Evolutionary conservation across 2,113 vertebrate genomes (phyloP).

Genomic region (Podarcis raffonei): DNA sequence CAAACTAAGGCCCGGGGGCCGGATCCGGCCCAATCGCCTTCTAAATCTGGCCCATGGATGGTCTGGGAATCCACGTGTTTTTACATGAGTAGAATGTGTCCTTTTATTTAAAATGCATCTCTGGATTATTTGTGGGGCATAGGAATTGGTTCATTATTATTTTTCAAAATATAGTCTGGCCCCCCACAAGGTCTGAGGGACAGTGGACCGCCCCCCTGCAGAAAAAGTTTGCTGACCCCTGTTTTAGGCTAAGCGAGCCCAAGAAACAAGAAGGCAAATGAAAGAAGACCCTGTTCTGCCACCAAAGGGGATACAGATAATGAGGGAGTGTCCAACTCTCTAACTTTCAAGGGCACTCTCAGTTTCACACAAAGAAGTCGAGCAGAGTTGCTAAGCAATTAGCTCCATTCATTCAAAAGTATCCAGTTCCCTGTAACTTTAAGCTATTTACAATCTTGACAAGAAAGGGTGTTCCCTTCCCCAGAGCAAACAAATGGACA

Average conservation of each 20-base stretch:
- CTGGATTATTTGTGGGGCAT: too few species aligned
- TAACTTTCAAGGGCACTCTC: slow-evolving; percentile 6
- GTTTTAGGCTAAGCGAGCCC: background rate
- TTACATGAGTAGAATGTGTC: too few species aligned
- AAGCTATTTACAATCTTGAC: slow-evolving; percentile 11
- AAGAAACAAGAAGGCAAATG: background rate
- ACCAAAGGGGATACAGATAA: background rate
- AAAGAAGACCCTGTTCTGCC: slow-evolving; percentile 6
- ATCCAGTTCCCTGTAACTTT: slow-evolving; percentile 27
- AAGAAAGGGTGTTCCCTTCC: background rate
- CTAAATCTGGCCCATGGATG: too few species aligned
- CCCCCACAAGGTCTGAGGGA: too few species aligned
- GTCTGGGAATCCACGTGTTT: too few species aligned
- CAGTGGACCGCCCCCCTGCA: too few species aligned
- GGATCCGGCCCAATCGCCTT: too few species aligned
- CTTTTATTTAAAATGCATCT: too few species aligned
- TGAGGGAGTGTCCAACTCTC: background rate
- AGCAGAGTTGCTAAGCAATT: slow-evolving; percentile 20
- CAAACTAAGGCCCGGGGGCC: too few species aligned
- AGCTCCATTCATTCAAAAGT: slow-evolving; percentile 21
- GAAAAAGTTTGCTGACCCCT: too few species aligned
- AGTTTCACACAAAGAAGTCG: background rate
- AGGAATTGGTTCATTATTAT: too few species aligned
- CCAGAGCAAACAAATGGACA: background rate
- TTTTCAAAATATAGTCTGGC: too few species aligned